Conservation (phyloP, 2,113 vertebrate genomes). For the Chamaetylas fuelleborni region DNA sequence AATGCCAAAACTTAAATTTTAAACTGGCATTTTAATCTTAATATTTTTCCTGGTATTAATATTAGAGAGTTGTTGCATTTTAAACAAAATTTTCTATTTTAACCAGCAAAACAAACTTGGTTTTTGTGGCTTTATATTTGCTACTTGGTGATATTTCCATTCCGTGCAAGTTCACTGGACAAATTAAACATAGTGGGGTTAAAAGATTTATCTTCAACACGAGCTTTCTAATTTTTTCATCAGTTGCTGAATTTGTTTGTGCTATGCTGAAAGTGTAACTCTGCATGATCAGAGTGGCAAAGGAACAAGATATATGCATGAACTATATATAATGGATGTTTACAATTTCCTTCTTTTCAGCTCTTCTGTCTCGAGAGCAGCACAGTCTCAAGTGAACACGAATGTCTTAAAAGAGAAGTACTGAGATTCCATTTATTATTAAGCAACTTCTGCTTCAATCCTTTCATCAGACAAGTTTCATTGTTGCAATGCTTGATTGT, state of each 20-base stretch:
- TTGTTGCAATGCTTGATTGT: not conserved
- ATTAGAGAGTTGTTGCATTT: not conserved
- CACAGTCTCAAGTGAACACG: not conserved
- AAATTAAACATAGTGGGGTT: fast-evolving
- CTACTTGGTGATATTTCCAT: not conserved
- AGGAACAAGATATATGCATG: not conserved
- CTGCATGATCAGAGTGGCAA: not conserved
- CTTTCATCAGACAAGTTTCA: not conserved
- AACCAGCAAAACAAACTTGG: not conserved
- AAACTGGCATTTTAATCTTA: not conserved
- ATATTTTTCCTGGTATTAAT: not conserved
- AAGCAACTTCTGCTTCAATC: not conserved
- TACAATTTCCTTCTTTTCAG: not conserved
- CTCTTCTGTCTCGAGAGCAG: not conserved
- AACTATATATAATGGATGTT: not conserved
- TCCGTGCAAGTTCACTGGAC: not conserved
- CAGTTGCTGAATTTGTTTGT: not conserved
- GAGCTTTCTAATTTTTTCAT: not conserved
- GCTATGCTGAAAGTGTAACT: not conserved
- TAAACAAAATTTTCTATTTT: not conserved
- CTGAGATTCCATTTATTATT: constrained; percentile 17
- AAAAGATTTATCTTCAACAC: not conserved
- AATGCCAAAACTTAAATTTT: not conserved
- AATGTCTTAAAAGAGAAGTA: not conserved
- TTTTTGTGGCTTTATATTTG: not conserved